A percentile compares a stretch with the other conserved stretches of the same genome.
phyloP scores from a whole-genome alignment of 2,797 vertebrate species.

The Tenualosa ilisha region DNA sequence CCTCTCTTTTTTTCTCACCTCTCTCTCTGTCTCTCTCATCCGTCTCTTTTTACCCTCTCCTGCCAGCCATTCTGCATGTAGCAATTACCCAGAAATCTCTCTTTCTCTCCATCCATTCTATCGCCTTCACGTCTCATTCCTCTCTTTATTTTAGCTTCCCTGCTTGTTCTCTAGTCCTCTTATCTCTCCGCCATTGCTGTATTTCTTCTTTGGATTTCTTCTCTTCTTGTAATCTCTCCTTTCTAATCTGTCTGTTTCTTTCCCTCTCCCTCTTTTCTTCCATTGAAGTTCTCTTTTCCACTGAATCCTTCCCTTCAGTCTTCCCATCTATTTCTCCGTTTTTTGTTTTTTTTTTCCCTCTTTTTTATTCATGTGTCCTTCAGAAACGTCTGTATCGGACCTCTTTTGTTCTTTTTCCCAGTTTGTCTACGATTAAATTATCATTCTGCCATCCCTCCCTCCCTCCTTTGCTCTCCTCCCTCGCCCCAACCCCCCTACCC shows the following conservation, averaged over 20 bases:
- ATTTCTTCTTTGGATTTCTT: background rate
- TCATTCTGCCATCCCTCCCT: background rate
- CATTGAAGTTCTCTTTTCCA: background rate
- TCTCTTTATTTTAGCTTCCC: background rate
- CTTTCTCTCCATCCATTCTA: background rate
- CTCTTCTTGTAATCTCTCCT: background rate
- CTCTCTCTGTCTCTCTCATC: background rate
- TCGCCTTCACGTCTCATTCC: background rate
- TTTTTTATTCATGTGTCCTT: background rate
- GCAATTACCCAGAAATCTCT: no score
- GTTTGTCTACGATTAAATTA: slow-evolving; percentile 1
- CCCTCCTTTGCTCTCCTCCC: background rate
- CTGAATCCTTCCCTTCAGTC: background rate
- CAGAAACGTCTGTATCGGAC: background rate
- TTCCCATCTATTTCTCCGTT: background rate
- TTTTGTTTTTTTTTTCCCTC: background rate
- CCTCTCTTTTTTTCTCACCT: slow-evolving; percentile 2
- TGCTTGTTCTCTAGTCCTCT: background rate
- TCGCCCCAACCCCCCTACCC: slow-evolving; percentile 14
- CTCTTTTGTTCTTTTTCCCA: background rate
- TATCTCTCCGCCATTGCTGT: background rate
- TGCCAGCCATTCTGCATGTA: no score
- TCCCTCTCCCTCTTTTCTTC: slow-evolving; percentile 7
- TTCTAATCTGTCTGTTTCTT: background rate
- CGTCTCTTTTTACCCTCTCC: no score